A percentile compares a stretch with the other conserved stretches of the same genome.
Evolutionary conservation across 2,888 invertebrate species (phyloP).

Genomic region (Helleia helle): DNA sequence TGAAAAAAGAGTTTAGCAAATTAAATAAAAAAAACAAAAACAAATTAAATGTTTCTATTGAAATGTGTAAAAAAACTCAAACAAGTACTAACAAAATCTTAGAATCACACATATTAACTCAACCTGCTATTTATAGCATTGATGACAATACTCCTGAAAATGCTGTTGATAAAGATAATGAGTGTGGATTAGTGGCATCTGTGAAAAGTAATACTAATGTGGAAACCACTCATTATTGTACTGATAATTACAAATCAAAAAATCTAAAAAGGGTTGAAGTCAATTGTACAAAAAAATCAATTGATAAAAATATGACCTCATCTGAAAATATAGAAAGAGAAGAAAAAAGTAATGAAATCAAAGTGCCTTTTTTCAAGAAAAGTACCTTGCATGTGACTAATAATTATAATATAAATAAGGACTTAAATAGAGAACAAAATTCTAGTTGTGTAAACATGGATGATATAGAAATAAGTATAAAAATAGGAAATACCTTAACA

Average conservation of each 20-base stretch:
- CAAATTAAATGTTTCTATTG: constrained; percentile 63
- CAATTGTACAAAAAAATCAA: background rate
- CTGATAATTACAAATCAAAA: constrained; percentile 4
- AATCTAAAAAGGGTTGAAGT: constrained; percentile 1
- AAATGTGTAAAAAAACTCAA: constrained; percentile 52
- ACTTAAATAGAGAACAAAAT: constrained; percentile 24
- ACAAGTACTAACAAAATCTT: constrained; percentile 25
- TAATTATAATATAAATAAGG: constrained; percentile 12
- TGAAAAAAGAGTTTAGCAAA: constrained; percentile 62
- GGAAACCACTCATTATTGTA: constrained; percentile 7
- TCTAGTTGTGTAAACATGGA: constrained; percentile 28
- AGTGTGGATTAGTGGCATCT: constrained; percentile 11
- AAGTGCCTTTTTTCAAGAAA: constrained; percentile 43
- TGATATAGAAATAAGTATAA: constrained; percentile 56
- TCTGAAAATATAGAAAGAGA: constrained; percentile 8
- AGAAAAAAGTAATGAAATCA: constrained; percentile 10
- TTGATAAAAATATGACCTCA: background rate
- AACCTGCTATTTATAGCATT: constrained; percentile 13
- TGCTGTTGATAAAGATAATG: constrained; percentile 10
- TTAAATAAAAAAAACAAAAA: constrained; percentile 47
- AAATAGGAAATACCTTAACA: constrained; percentile 47
- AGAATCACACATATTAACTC: constrained; percentile 3
- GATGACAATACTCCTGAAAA: constrained; percentile 40
- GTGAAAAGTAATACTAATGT: constrained; percentile 8
- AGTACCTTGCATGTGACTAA: constrained; percentile 27